Conservation (phyloP, 2,113 vertebrate genomes). For the Canis aureus region DNA sequence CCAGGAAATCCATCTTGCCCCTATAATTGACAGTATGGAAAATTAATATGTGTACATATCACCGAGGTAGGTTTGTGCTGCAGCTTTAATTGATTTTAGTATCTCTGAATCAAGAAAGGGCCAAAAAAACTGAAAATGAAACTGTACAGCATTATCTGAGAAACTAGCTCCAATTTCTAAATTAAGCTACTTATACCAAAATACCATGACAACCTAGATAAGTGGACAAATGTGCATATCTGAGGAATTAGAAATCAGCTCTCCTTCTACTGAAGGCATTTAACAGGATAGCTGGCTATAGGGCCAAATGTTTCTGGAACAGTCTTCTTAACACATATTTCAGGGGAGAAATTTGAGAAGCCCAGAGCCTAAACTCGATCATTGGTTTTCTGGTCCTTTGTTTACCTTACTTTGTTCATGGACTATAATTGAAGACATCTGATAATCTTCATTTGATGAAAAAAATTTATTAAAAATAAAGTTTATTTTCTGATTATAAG, state of each 20-base stretch:
- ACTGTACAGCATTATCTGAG: neutral
- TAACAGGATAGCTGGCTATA: neutral
- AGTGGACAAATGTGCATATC: neutral
- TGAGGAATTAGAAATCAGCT: neutral
- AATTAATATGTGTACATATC: neutral
- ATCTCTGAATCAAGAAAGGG: neutral
- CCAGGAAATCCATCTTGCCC: conserved; percentile 85
- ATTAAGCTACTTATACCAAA: neutral
- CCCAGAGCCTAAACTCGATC: neutral
- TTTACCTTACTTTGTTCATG: neutral
- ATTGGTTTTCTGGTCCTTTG: neutral
- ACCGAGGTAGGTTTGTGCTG: neutral
- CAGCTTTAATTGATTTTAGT: neutral
- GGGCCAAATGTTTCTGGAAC: fast-evolving
- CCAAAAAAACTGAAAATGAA: neutral
- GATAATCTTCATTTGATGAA: neutral
- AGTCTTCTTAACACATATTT: neutral
- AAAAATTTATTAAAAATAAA: conserved; percentile 34
- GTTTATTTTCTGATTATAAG: neutral
- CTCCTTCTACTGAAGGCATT: neutral
- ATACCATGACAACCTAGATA: neutral
- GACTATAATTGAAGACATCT: neutral
- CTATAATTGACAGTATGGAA: conserved; percentile 74
- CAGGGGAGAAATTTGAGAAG: neutral
- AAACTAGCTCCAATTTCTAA: neutral